A percentile compares a stretch with the other conserved stretches of the same genome.
Conservation (phyloP, 2,797 vertebrate species). For the Mormyrus hasselquistii region DNA sequence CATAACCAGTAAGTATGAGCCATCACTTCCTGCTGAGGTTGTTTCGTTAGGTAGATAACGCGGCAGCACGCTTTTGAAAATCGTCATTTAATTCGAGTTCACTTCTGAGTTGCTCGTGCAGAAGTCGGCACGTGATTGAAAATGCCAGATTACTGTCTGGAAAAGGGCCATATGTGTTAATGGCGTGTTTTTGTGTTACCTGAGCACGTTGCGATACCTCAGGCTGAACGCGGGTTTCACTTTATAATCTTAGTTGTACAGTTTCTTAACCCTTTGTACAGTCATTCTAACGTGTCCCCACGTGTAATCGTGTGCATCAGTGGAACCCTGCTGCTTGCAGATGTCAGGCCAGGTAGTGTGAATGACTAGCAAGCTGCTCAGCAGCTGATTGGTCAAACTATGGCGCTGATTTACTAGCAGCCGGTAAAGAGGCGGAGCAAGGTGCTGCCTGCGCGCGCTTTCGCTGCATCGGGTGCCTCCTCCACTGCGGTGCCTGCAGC, state of each 20-base stretch:
- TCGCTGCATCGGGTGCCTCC: neutral
- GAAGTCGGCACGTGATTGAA: slow-evolving; percentile 8
- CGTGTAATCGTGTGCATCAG: slow-evolving; percentile 38
- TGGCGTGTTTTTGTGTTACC: slow-evolving; percentile 24
- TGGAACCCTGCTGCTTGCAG: slow-evolving; percentile 23
- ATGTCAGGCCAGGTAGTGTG: neutral
- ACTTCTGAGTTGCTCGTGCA: neutral
- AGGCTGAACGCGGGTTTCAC: slow-evolving; percentile 32
- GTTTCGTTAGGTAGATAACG: neutral
- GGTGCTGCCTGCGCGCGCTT: neutral
- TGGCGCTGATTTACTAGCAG: neutral
- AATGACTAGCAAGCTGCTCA: neutral
- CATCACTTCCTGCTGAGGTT: neutral
- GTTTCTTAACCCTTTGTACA: slow-evolving; percentile 17
- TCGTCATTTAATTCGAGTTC: neutral
- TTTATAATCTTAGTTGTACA: slow-evolving; percentile 38
- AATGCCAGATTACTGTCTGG: slow-evolving; percentile 44
- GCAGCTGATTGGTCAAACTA: neutral
- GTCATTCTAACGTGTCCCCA: slow-evolving; percentile 31
- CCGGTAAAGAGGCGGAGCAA: neutral
- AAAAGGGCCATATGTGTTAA: neutral
- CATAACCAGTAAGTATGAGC: neutral
- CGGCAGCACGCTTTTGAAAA: neutral
- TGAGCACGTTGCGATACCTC: slow-evolving; percentile 36
- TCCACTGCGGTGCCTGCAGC: neutral